Conservation (phyloP, 2,113 vertebrate genomes). For the Chaetorhynchus papuensis region DNA sequence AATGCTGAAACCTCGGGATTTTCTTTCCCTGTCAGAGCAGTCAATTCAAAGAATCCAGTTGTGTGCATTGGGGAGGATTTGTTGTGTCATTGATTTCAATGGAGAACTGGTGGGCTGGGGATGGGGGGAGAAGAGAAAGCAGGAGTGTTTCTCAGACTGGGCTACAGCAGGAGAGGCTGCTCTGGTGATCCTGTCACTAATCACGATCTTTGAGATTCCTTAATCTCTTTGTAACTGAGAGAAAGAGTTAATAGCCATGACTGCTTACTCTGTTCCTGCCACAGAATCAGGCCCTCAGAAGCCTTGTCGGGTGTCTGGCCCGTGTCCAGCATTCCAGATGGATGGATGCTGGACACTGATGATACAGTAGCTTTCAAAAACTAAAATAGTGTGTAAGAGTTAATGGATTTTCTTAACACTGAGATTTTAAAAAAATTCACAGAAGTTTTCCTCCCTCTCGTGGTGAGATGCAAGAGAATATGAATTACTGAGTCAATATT, state of each 20-base stretch:
- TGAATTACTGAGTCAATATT: neutral
- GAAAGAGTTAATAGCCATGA: neutral
- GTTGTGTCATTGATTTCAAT: neutral
- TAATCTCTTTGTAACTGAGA: neutral
- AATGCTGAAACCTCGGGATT: neutral
- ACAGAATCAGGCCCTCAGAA: rapidly evolving
- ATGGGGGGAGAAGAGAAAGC: neutral
- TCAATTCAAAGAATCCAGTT: rapidly evolving
- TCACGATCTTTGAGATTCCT: neutral
- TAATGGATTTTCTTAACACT: neutral
- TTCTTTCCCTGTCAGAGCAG: neutral
- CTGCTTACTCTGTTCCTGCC: neutral
- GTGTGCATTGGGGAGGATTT: neutral
- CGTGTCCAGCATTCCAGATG: neutral
- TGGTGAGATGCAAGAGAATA: neutral
- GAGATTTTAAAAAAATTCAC: neutral
- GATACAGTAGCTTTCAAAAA: neutral
- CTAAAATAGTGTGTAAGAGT: neutral
- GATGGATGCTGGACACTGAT: neutral
- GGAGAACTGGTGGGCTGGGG: neutral
- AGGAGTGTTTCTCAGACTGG: neutral
- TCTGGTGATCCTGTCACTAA: neutral
- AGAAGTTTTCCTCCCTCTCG: neutral
- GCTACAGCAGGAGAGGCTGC: neutral
- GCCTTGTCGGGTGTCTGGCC: neutral